Percentiles rank a stretch among this genome's conserved stretches.
Conservation (phyloP, 2,888 invertebrate genomes). For the Apantesis nais region DNA sequence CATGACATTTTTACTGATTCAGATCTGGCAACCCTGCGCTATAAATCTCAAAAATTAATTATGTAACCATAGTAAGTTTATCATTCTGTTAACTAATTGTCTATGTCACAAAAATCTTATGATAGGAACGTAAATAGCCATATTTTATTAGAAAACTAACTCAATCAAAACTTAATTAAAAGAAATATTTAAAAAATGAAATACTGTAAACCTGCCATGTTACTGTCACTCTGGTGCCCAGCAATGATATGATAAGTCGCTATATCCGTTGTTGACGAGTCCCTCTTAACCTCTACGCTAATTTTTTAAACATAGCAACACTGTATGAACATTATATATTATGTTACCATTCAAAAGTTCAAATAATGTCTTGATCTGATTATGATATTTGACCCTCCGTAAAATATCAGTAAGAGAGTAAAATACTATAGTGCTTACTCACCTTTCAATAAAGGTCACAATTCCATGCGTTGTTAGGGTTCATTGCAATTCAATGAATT, state of each 20-base stretch:
- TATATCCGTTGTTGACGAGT: neutral
- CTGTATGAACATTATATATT: neutral
- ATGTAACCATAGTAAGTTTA: neutral
- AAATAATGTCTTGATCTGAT: neutral
- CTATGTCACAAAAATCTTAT: conserved; percentile 4
- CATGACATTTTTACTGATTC: neutral
- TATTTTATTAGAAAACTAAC: neutral
- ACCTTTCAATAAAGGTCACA: neutral
- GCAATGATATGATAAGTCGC: too few species aligned
- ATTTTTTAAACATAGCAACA: too few species aligned
- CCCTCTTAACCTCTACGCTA: neutral
- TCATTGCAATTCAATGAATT: neutral
- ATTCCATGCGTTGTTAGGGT: neutral
- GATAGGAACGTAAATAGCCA: neutral
- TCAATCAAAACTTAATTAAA: too few species aligned
- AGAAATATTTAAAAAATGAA: too few species aligned
- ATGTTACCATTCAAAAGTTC: neutral
- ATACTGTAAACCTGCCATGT: too few species aligned
- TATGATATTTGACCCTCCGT: neutral
- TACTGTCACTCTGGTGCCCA: too few species aligned
- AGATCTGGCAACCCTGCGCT: neutral
- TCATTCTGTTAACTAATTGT: neutral
- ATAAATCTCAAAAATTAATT: neutral
- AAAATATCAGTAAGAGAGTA: neutral
- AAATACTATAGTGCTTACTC: neutral